Percentiles rank a stretch among this genome's conserved stretches.
Conservation (phyloP, 2,888 invertebrate genomes). For the Chesias legatella region DNA sequence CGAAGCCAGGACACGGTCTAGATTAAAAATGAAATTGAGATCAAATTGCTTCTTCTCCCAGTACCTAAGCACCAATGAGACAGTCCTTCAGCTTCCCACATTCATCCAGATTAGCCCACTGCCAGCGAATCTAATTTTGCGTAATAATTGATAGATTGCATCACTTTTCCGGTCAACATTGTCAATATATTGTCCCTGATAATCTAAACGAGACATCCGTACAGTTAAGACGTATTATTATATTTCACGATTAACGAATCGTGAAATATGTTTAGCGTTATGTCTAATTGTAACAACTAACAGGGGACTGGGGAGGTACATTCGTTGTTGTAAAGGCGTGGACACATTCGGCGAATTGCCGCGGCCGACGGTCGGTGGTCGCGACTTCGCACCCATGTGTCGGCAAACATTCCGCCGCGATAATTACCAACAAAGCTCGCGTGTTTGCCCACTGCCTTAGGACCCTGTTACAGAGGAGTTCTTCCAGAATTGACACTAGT, state of each 20-base stretch:
- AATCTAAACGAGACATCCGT: conserved; percentile 24
- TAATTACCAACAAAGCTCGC: conserved; percentile 74
- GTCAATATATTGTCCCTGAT: no score
- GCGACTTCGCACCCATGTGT: conserved; percentile 76
- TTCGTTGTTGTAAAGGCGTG: conserved; percentile 36
- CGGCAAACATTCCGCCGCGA: conserved; percentile 67
- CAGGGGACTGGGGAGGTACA: conserved; percentile 36
- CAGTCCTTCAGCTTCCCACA: no score
- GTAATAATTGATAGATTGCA: no score
- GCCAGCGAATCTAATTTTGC: no score
- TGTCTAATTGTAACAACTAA: conserved; percentile 49
- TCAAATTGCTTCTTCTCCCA: no score
- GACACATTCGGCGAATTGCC: conserved; percentile 69
- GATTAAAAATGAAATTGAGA: no score
- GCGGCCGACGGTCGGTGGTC: conserved; percentile 70
- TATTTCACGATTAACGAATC: no score
- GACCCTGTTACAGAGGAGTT: conserved; percentile 40
- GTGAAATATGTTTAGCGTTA: conserved; percentile 50
- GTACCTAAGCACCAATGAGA: no score
- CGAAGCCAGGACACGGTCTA: no score
- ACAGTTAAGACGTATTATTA: conserved; percentile 35
- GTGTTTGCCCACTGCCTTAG: conserved; percentile 62
- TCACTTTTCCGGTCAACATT: no score
- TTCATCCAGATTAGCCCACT: no score
- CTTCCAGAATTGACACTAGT: conserved; percentile 44